These are phyloP conservation scores for Trachythela sp. DNA, from an alignment of 64 coral and sea anemone genomes.

Conservation along the genomic window DNA sequence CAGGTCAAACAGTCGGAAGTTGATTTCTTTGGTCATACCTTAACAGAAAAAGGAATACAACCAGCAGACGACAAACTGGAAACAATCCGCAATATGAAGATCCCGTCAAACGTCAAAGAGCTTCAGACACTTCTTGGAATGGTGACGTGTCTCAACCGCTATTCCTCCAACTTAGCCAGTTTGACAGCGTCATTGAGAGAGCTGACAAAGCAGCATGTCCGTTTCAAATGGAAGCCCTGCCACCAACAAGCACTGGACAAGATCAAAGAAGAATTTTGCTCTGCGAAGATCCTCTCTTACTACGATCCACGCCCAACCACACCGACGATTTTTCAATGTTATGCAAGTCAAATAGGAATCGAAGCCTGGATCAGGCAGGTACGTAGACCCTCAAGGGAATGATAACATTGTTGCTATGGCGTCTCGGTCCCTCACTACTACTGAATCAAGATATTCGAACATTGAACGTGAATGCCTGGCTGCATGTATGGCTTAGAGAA, in stretches of 20 bases:
- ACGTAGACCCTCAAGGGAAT: conserved; percentile 38
- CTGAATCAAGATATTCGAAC: conserved; percentile 41
- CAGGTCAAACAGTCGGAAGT: conserved; percentile 46
- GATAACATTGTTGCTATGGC: conserved; percentile 50
- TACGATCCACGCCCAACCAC: conserved; percentile 15
- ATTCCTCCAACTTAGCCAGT: conserved; percentile 38
- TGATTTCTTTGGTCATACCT: conserved; percentile 51
- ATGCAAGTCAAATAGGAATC: conserved; percentile 45
- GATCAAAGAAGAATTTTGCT: conserved; percentile 33
- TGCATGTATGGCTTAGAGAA: conserved; percentile 45
- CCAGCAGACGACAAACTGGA: conserved; percentile 49
- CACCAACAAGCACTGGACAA: conserved; percentile 33
- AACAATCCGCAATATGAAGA: conserved; percentile 18
- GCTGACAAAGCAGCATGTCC: conserved; percentile 45
- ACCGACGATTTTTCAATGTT: conserved; percentile 42
- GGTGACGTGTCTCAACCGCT: conserved; percentile 55
- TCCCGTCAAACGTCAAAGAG: conserved; percentile 31
- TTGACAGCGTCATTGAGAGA: conserved; percentile 51
- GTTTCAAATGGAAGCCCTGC: conserved; percentile 47
- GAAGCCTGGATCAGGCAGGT: conserved; percentile 44
- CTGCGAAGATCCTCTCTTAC: conserved; percentile 28
- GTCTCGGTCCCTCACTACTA: conserved; percentile 31
- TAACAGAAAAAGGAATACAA: conserved; percentile 29
- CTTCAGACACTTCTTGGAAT: conserved; percentile 46
- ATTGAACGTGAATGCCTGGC: conserved; percentile 46